phyloP scores from a whole-genome alignment of 2,888 invertebrate genomes.

The Odontocerum albicorne region DNA sequence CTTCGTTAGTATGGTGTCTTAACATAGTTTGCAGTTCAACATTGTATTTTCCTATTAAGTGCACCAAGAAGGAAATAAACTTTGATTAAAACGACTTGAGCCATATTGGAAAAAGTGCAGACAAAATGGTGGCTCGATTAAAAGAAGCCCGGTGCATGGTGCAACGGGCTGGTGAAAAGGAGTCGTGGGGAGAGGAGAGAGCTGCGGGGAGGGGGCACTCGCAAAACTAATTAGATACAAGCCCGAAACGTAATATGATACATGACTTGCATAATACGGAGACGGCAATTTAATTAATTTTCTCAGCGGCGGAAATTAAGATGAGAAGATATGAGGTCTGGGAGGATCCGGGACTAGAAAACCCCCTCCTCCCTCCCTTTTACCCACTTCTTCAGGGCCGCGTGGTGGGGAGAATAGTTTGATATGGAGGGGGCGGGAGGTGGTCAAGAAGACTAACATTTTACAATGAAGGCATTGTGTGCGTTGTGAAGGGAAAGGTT shows the following conservation, averaged over 20 bases:
- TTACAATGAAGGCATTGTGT: too few species aligned
- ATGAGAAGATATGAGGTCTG: conserved; percentile 38
- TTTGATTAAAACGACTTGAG: neutral
- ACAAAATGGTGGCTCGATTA: conserved; percentile 13
- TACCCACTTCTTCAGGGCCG: too few species aligned
- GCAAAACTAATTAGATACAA: conserved; percentile 38
- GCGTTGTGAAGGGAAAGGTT: too few species aligned
- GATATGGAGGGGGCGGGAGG: neutral
- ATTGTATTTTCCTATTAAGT: too few species aligned
- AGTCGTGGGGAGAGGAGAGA: neutral
- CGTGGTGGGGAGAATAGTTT: neutral
- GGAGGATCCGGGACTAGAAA: conserved; percentile 9
- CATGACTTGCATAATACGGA: conserved; percentile 38
- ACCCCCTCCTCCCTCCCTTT: neutral
- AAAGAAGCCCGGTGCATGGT: conserved; percentile 6
- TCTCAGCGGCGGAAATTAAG: conserved; percentile 38
- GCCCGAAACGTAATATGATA: conserved; percentile 38
- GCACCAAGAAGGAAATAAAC: too few species aligned
- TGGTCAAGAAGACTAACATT: neutral
- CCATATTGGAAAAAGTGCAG: neutral
- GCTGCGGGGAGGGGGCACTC: neutral
- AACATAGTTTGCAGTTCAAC: too few species aligned
- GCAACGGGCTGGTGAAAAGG: neutral
- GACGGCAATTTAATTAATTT: conserved; percentile 38
- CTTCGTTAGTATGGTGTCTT: too few species aligned